Evolutionary conservation across 2,797 vertebrate species (phyloP).

Genomic region (Neoniphon sammara): DNA sequence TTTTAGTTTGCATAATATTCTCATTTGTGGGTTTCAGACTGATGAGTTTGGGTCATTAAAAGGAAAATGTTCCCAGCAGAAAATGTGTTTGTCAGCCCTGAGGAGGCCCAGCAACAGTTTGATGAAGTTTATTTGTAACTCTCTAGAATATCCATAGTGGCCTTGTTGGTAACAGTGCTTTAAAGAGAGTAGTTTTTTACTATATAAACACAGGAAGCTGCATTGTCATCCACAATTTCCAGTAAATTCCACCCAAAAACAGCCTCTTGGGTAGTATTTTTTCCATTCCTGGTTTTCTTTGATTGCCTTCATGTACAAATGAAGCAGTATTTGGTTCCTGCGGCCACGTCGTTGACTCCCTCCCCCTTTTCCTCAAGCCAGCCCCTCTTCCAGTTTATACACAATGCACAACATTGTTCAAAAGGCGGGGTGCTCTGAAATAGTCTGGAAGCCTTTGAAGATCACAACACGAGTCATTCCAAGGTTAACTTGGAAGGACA

Average conservation of each 20-base stretch:
- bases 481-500: constrained; percentile 53
- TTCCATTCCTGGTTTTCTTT: constrained; percentile 79
- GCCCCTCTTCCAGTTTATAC: constrained; percentile 67
- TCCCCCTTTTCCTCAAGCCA: constrained; percentile 30
- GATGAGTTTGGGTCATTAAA: constrained; percentile 56
- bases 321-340: constrained; percentile 84
- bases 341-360: constrained; percentile 69
- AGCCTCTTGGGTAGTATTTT: constrained; percentile 65
- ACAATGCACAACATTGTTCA: constrained; percentile 80
- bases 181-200: constrained; percentile 72
- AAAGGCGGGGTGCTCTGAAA: constrained; percentile 60
- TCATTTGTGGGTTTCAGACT: constrained; percentile 34
- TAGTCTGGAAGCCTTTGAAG: constrained; percentile 64
- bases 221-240: constrained; percentile 82
- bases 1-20: constrained; percentile 60
- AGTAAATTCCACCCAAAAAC: constrained; percentile 76
- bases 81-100: constrained; percentile 54
- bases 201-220: constrained; percentile 78
- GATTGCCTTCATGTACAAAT: constrained; percentile 81
- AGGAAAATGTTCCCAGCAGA: constrained; percentile 31
- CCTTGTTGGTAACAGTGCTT: constrained; percentile 60
- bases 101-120: constrained; percentile 35
- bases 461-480: constrained; percentile 53
- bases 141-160: constrained; percentile 52
- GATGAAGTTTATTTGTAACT: constrained; percentile 63